These are phyloP conservation scores for Drosophila anomelani DNA, from an alignment of 2,888 invertebrate genomes.

Conservation along the genomic window DNA sequence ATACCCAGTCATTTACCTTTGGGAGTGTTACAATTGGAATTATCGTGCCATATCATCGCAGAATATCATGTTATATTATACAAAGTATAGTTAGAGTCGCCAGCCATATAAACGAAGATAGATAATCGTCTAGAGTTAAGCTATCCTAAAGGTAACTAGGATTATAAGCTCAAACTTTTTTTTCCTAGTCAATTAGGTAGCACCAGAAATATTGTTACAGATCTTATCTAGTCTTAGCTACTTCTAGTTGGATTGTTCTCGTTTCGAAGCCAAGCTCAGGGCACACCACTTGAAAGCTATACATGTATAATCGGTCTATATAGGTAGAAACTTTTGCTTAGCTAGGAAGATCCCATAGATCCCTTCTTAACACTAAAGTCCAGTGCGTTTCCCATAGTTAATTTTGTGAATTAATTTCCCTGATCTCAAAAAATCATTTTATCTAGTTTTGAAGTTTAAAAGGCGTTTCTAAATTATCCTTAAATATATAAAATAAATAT, in stretches of 20 bases:
- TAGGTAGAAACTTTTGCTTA: slow-evolving; percentile 13
- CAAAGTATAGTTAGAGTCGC: slow-evolving; percentile 37
- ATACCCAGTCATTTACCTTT: slow-evolving; percentile 15
- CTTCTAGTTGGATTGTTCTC: slow-evolving; percentile 38
- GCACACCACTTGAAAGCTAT: slow-evolving; percentile 30
- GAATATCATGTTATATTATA: slow-evolving; percentile 65
- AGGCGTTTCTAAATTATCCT: neutral
- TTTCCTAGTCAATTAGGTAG: slow-evolving; percentile 46
- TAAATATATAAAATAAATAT: slow-evolving; percentile 4
- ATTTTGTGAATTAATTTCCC: slow-evolving; percentile 2
- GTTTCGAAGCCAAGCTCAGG: slow-evolving; percentile 46
- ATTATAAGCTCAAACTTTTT: slow-evolving; percentile 18
- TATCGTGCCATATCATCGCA: slow-evolving; percentile 77
- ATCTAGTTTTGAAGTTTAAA: neutral
- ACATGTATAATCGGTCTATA: neutral
- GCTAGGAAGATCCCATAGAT: slow-evolving; percentile 6
- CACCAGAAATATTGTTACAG: slow-evolving; percentile 38
- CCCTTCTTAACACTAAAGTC: neutral
- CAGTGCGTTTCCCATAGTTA: slow-evolving; percentile 15
- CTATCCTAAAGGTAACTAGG: slow-evolving; percentile 19
- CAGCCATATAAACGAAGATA: slow-evolving; percentile 37
- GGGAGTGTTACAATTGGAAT: slow-evolving; percentile 39
- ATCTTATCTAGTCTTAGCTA: slow-evolving; percentile 30
- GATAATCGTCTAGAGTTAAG: slow-evolving; percentile 37
- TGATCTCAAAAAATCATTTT: slow-evolving; percentile 15